phyloP scores from a whole-genome alignment of 2,888 invertebrate genomes.

The Callinectes sapidus region DNA sequence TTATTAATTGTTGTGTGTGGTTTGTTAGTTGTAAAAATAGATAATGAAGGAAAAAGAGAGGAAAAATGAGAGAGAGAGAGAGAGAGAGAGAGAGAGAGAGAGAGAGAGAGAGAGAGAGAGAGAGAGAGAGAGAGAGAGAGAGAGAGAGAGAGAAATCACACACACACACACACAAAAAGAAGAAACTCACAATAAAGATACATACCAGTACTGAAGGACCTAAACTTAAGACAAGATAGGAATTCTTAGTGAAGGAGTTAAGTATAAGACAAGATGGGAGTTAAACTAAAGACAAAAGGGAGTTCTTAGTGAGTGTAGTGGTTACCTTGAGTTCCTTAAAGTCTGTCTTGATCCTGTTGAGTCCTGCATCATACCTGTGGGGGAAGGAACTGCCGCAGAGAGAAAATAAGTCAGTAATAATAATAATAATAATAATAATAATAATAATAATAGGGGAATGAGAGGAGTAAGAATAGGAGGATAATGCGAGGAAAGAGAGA shows the following conservation, averaged over 20 bases:
- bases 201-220: neutral
- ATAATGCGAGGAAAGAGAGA: too few relatives aligned
- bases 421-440: neutral
- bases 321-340: neutral
- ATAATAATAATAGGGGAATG: neutral
- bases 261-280: neutral
- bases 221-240: neutral
- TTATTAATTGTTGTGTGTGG: neutral
- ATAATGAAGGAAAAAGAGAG: too few relatives aligned
- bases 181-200: too few relatives aligned
- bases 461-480: neutral
- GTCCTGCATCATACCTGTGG: neutral
- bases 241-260: neutral
- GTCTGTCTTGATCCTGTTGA: neutral
- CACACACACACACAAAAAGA: too few relatives aligned
- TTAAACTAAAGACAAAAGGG: neutral
- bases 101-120: too few relatives aligned
- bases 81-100: too few relatives aligned
- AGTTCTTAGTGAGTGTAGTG: neutral
- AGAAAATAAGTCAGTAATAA: too few relatives aligned
- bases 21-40: neutral
- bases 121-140: too few relatives aligned
- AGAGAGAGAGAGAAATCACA: too few relatives aligned
- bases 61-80: too few relatives aligned
- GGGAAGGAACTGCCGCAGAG: neutral